Evolutionary conservation across 2,797 vertebrate species (phyloP), one percentile per base, ranked within the genome.

Genomic region (Microtus californicus): DNA sequence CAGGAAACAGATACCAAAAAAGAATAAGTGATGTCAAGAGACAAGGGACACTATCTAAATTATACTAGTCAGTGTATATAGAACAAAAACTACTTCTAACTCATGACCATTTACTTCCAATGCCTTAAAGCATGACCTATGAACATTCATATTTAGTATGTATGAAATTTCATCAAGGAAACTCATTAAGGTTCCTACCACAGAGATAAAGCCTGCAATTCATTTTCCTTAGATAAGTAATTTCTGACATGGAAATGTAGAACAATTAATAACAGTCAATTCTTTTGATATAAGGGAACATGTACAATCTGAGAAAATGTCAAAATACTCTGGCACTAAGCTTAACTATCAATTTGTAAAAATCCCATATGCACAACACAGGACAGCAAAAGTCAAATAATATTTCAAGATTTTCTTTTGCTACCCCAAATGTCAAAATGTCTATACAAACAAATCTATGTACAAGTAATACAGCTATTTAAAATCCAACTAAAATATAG

Each of bases 221-320:
- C 40, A 73, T 76, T 88, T 89, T 95, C 61, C 63, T 74, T 40
- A 83, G 34, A 96, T 59, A 94, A 93, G 29, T 77, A 77, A 87
- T 78, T 93, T 95, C 90, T 83, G 96, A 90, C 74, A 93, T 85
- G 34, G 21, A 94, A 86, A 97, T 31, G 65, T 5, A 90, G 10
- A 93, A 23, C n/a, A 93, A 95, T 71, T n/a, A 73, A 73, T 27
- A 59, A 43, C 76, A 87, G 40, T 48, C 80, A 34, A 25, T 88
- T 77, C 56, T 90, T 92, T 61, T 40, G 95, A 82, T 94, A 40
- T 95, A 83, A 88, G 93, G 31, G 37, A 96, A 93, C 97, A 95
- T 74, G 15, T 91, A 43, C 65, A 83, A 87, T n/a, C 61, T 71
- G 25, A 43, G 95, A 78, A 87, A 37, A 96, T 94, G 94, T 95